A percentile compares a stretch with the other conserved stretches of the same genome.
phyloP scores from a whole-genome alignment of 2,113 vertebrate genomes.

The Cephalopterus ornatus region DNA sequence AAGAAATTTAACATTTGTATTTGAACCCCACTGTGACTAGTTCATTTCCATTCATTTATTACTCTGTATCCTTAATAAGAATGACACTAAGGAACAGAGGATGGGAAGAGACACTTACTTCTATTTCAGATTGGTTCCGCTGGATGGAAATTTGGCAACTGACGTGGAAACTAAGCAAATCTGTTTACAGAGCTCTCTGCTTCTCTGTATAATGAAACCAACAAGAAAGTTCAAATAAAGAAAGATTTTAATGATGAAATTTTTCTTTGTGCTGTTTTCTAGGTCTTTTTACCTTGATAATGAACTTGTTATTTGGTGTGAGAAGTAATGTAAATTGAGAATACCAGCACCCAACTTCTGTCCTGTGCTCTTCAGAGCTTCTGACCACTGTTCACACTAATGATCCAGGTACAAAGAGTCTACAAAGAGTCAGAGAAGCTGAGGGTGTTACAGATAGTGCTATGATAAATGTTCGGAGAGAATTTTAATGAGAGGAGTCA shows the following conservation, averaged over 20 bases:
- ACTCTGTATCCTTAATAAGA: constrained; percentile 29
- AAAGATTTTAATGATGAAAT: not conserved
- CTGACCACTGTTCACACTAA: not conserved
- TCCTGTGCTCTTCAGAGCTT: not conserved
- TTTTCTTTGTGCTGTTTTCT: constrained; percentile 14
- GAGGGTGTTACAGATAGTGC: not conserved
- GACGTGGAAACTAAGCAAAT: constrained; percentile 66
- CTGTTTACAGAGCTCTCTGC: constrained; percentile 63
- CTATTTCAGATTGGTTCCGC: constrained; percentile 66
- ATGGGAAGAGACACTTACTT: constrained; percentile 31
- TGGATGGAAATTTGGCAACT: constrained; percentile 73
- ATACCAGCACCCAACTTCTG: not conserved
- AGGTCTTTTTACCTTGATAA: not conserved
- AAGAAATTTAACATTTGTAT: constrained; percentile 31
- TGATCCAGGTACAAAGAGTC: not conserved
- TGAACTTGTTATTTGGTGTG: not conserved
- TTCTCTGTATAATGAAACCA: constrained; percentile 50
- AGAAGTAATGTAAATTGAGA: not conserved
- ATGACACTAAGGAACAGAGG: constrained; percentile 21
- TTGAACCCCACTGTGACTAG: constrained; percentile 25
- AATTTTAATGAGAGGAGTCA: not conserved
- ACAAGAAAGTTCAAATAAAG: constrained; percentile 15
- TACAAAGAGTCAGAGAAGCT: not conserved
- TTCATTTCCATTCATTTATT: constrained; percentile 51
- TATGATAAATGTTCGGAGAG: not conserved